These are phyloP conservation scores for Microcebus lehilahytsara DNA, from an alignment of 2,113 vertebrate genomes.

Conservation along the genomic window DNA sequence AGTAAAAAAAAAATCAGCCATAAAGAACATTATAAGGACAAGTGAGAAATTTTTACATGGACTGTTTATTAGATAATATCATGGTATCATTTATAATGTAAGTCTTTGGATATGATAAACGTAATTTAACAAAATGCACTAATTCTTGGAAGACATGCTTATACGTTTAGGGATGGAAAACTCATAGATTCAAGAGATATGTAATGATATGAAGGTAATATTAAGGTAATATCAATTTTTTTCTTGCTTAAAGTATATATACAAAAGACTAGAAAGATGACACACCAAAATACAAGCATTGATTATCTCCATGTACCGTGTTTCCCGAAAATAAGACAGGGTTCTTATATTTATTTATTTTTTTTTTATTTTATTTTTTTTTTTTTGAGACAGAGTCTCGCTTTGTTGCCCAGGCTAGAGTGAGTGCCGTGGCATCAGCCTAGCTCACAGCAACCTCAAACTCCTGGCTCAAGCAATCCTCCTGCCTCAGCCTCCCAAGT, in stretches of 20 bases:
- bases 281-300: neutral
- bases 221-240: neutral
- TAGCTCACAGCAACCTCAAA: too few species aligned
- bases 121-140: slow-evolving; percentile 18
- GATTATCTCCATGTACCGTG: neutral
- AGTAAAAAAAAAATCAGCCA: neutral
- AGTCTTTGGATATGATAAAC: neutral
- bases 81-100: neutral
- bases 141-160: neutral
- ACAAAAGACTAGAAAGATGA: neutral
- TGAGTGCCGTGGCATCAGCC: too few species aligned
- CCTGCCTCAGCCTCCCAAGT: too few species aligned
- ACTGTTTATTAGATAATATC: neutral
- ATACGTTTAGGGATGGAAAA: neutral
- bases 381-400: too few species aligned
- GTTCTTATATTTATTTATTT: too few species aligned
- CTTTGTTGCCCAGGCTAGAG: too few species aligned
- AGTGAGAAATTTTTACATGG: neutral
- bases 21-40: slow-evolving; percentile 1
- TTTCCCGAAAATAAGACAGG: too few species aligned
- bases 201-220: neutral
- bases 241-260: neutral
- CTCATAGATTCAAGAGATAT: neutral
- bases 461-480: too few species aligned
- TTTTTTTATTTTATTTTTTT: too few species aligned